A percentile compares a stretch with the other conserved stretches of the same genome.
These are phyloP conservation scores for Enteromius argenteus DNA, from an alignment of 2,797 vertebrate genomes.

Conservation along the genomic window DNA sequence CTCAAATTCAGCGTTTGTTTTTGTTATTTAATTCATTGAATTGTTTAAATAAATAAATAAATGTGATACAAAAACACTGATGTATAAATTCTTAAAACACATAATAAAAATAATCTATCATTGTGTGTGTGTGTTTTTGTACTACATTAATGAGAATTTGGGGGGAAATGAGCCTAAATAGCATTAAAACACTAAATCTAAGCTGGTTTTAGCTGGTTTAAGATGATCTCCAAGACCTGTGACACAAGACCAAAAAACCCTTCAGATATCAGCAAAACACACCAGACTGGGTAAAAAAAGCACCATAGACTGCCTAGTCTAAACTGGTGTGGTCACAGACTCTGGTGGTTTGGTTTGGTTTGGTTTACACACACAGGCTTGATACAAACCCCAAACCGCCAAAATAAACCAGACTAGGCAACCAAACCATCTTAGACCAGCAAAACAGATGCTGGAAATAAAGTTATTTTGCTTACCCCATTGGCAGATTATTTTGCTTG, in stretches of 20 bases:
- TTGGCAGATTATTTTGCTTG: no score
- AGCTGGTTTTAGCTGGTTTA: not conserved
- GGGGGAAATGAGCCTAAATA: not conserved
- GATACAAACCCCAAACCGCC: not conserved
- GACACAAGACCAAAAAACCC: not conserved
- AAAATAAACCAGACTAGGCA: not conserved
- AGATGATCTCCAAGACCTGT: not conserved
- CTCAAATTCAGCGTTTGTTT: not conserved
- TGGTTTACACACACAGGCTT: not conserved
- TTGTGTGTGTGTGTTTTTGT: not conserved
- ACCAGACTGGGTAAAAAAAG: not conserved
- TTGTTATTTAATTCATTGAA: not conserved
- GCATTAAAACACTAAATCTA: not conserved
- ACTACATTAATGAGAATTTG: not conserved
- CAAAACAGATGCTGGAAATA: not conserved
- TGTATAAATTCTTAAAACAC: not conserved
- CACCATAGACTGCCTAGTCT: not conserved
- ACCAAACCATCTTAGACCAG: not conserved
- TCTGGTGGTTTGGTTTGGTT: not conserved
- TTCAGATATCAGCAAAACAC: not conserved
- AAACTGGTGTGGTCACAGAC: not conserved
- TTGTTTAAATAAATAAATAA: not conserved
- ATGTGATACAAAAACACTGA: not conserved
- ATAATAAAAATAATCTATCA: not conserved
- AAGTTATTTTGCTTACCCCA: no score